These are phyloP conservation scores for Petroica traversi DNA, from an alignment of 2,113 vertebrate species.

Conservation along the genomic window DNA sequence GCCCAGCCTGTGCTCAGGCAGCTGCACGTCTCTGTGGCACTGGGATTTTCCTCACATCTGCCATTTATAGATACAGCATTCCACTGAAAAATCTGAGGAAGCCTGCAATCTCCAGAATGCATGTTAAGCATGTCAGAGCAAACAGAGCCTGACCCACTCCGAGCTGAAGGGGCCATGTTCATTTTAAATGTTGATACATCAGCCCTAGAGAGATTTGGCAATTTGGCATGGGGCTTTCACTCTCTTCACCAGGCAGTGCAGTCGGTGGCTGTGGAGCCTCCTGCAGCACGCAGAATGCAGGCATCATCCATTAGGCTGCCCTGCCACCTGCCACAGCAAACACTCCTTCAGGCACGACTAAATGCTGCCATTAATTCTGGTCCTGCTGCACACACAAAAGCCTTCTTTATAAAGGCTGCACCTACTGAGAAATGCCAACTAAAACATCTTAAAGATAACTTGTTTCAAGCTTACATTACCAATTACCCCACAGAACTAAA, in stretches of 20 bases:
- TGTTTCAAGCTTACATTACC: conserved; percentile 39
- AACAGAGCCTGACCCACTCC: not conserved
- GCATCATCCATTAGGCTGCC: not conserved
- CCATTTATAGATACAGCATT: not conserved
- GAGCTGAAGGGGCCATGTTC: not conserved
- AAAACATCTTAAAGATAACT: conserved; percentile 31
- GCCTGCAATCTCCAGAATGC: not conserved
- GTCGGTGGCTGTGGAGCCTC: not conserved
- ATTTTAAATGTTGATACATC: not conserved
- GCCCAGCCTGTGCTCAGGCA: not conserved
- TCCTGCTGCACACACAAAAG: conserved; percentile 2
- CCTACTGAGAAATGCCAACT: conserved; percentile 28
- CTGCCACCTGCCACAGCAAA: conserved; percentile 22
- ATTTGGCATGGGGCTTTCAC: not conserved
- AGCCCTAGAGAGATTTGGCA: not conserved
- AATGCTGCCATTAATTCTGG: conserved; percentile 33
- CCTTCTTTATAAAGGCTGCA: conserved; percentile 11
- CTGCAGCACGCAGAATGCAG: not conserved
- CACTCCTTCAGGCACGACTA: not conserved
- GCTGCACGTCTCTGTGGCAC: fast-evolving
- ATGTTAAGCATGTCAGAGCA: fast-evolving
- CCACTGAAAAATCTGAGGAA: not conserved
- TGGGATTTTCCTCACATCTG: not conserved
- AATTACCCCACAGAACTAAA: conserved; percentile 14
- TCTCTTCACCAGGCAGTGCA: not conserved